Evolutionary conservation across 2,888 invertebrate genomes (phyloP).

Genomic region (Brachypalpus laphriformis): DNA sequence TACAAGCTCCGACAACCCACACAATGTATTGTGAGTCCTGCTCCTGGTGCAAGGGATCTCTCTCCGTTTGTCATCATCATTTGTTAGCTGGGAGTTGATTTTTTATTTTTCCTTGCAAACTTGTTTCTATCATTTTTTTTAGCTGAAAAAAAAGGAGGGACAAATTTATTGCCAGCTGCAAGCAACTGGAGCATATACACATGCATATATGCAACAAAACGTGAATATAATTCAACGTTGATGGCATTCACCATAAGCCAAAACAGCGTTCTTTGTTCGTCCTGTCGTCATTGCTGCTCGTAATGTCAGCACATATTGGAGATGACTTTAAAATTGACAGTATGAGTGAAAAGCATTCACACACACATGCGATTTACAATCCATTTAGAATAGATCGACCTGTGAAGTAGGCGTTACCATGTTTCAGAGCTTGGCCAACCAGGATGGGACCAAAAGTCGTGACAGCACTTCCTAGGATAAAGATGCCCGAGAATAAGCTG

Average conservation of each 20-base stretch:
- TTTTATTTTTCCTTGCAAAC: constrained; percentile 38
- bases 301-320: constrained; percentile 48
- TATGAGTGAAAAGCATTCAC: background rate
- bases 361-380: too few species aligned
- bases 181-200: constrained; percentile 41
- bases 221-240: constrained; percentile 71
- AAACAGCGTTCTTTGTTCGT: constrained; percentile 56
- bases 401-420: too few species aligned
- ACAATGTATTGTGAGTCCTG: constrained; percentile 37
- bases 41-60: background rate
- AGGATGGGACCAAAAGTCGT: too few species aligned
- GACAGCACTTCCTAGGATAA: too few species aligned
- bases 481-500: too few species aligned
- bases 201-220: constrained; percentile 50
- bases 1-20: constrained; percentile 20
- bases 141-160: constrained; percentile 11
- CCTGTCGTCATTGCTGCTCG: constrained; percentile 44
- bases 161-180: constrained; percentile 69
- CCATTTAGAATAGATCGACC: too few species aligned
- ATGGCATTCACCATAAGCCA: constrained; percentile 66
- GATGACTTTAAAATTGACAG: constrained; percentile 54
- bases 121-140: constrained; percentile 39
- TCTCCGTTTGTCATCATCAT: constrained; percentile 66
- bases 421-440: too few species aligned
- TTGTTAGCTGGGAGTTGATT: constrained; percentile 50